Base-by-base conservation (phyloP, 2,113 vertebrate species). In the Peromyscus polionotus region DNA sequence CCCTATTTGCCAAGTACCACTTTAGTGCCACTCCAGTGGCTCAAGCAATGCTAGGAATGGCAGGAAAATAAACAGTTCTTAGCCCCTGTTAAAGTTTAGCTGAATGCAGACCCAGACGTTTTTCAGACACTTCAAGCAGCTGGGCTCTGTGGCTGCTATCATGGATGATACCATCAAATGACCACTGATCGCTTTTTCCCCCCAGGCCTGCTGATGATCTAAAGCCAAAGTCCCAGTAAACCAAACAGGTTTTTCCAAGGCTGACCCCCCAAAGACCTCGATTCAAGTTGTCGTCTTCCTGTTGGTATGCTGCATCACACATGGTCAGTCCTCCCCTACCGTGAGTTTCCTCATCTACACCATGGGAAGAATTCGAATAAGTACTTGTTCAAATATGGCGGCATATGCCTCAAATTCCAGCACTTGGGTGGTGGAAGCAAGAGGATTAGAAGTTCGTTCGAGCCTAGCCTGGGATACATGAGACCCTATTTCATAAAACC, bases 71-170 rank as follows among this genome's bases (percentile, higher is more conserved):
- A 61, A 97, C 88, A 97, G 94, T 96, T 65, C 95, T 93, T 96
- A 89, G 77, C 14, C 42, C 19, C 70, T 88, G 90, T 98, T 98
- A 98, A 98, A 98, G 81, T 98, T 99, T 98, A 98, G 97, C 98
- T 84, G 45, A 51, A 75, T 87, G 36, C 16, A 91, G 31, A 92
- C 42, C 39, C 81, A 91, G 75, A 95, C 93, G 17, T 57, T 59
- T 59, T 91, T 96, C 61, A 93, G 88, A 95, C 76, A 90, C 51
- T 95, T 97, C 33, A 97, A 96, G 84, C 8, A 95, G 20, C 28
- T 93, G 9, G 67, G 42, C 61, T 79, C 54, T 81, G 36, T 26
- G 57, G 81, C 84, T 96, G 54, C 84, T 89, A 42, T 94, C 26
- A 89, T 26, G 77, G 31, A 93, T 65, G 76, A n/a, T 39, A 72